These are phyloP conservation scores for Allochrocebus solatus DNA, from an alignment of 2,797 vertebrate species.

Conservation along the genomic window DNA sequence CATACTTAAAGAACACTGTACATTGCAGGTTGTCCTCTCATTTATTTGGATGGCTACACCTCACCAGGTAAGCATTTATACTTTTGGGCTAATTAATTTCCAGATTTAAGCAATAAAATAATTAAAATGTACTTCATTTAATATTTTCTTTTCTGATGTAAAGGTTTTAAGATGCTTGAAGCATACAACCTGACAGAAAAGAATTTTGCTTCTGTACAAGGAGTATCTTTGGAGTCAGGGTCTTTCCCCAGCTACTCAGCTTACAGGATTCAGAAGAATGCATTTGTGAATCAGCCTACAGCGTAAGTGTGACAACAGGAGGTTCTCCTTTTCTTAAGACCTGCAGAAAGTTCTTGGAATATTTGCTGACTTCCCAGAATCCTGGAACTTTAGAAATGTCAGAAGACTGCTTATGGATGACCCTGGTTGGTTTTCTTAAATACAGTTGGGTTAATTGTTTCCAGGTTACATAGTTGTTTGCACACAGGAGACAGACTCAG, in stretches of 20 bases:
- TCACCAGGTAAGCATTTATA: constrained; percentile 90
- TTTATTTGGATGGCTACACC: constrained; percentile 96
- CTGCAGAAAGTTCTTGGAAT: background rate
- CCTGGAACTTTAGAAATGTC: background rate
- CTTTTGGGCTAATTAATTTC: constrained; percentile 41
- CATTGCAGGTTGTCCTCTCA: constrained; percentile 95
- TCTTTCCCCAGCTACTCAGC: constrained; percentile 95
- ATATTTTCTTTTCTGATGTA: constrained; percentile 35
- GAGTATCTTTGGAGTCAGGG: constrained; percentile 95
- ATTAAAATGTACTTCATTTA: background rate
- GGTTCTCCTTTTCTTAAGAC: background rate
- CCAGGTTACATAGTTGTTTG: background rate
- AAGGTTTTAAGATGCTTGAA: constrained; percentile 98
- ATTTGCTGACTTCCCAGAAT: background rate
- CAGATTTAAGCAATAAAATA: constrained; percentile 24
- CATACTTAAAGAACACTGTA: constrained; percentile 17
- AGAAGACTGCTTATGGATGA: background rate
- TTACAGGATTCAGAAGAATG: constrained; percentile 94
- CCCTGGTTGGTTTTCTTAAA: background rate
- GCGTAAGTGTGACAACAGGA: constrained; percentile 85
- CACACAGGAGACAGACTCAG: background rate
- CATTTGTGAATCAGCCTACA: constrained; percentile 92
- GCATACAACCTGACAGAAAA: constrained; percentile 97
- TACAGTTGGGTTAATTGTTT: background rate
- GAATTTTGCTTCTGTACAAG: constrained; percentile 90